Conservation (phyloP, 2,888 invertebrate species). For the Drosophila mimetica region DNA sequence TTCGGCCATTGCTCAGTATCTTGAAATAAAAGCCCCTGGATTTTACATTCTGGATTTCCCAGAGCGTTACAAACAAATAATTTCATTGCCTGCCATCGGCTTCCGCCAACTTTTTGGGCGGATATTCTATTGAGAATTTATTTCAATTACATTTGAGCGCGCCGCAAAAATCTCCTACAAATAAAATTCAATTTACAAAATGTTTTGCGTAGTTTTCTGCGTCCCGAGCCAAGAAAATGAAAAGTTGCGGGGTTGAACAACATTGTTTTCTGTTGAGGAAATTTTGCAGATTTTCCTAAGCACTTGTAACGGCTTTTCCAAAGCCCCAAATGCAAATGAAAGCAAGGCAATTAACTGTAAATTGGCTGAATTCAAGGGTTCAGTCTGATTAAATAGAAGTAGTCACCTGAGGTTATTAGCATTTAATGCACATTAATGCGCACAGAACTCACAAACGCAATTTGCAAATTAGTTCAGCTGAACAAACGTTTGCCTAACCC, state of each 20-base stretch:
- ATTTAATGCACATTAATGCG: constrained; percentile 13
- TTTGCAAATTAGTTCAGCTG: constrained; percentile 70
- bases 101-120: constrained; percentile 62
- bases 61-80: constrained; percentile 38
- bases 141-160: constrained; percentile 72
- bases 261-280: constrained; percentile 61
- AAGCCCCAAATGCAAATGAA: constrained; percentile 10
- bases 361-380: constrained; percentile 14
- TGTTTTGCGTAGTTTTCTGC: constrained; percentile 72
- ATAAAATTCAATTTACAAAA: constrained; percentile 77
- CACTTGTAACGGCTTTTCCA: not conserved
- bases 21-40: constrained; percentile 10
- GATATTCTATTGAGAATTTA: constrained; percentile 79
- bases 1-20: constrained; percentile 30
- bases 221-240: constrained; percentile 7
- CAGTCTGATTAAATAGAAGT: constrained; percentile 21
- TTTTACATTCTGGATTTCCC: not conserved
- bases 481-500: constrained; percentile 57
- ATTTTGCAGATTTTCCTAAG: constrained; percentile 61
- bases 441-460: constrained; percentile 9
- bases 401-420: constrained; percentile 20
- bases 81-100: constrained; percentile 67
- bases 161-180: constrained; percentile 48
- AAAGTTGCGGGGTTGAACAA: constrained; percentile 3
- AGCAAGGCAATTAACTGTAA: constrained; percentile 29